These are phyloP conservation scores for Oncorhynchus masou DNA, from an alignment of 2,113 vertebrate genomes.

Conservation along the genomic window DNA sequence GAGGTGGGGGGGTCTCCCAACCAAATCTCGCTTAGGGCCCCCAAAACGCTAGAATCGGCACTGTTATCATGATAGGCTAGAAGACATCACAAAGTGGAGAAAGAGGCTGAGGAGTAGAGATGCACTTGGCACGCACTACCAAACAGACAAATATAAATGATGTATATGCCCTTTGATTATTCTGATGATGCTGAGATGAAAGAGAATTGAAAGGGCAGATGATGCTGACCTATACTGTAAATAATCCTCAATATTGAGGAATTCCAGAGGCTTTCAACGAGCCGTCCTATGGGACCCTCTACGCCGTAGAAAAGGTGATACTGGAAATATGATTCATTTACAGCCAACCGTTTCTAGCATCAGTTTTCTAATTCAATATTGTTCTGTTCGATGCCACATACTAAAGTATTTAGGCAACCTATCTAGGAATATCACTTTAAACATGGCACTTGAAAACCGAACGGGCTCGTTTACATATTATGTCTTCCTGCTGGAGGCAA, in stretches of 20 bases:
- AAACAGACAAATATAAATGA: not conserved
- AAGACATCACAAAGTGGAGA: too few relatives aligned
- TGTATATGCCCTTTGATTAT: slow-evolving; percentile 1
- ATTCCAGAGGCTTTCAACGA: not conserved
- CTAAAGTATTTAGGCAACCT: too few relatives aligned
- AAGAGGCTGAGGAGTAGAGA: too few relatives aligned
- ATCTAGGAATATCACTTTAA: too few relatives aligned
- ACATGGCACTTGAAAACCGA: too few relatives aligned
- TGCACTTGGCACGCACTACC: not conserved
- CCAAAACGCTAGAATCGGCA: too few relatives aligned
- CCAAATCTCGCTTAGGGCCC: too few relatives aligned
- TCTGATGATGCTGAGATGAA: not conserved
- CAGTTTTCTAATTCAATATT: not conserved
- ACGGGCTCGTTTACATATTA: too few relatives aligned
- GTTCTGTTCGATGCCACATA: not conserved
- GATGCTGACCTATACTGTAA: not conserved
- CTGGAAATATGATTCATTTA: not conserved
- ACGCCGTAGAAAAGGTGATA: not conserved
- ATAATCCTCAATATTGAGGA: not conserved
- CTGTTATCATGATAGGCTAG: too few relatives aligned
- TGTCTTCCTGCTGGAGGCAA: too few relatives aligned
- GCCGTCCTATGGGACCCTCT: not conserved
- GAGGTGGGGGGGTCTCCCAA: too few relatives aligned
- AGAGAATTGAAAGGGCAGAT: not conserved
- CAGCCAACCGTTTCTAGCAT: not conserved